Base-by-base conservation (phyloP, 2,113 vertebrate genomes). In the human region DNA sequence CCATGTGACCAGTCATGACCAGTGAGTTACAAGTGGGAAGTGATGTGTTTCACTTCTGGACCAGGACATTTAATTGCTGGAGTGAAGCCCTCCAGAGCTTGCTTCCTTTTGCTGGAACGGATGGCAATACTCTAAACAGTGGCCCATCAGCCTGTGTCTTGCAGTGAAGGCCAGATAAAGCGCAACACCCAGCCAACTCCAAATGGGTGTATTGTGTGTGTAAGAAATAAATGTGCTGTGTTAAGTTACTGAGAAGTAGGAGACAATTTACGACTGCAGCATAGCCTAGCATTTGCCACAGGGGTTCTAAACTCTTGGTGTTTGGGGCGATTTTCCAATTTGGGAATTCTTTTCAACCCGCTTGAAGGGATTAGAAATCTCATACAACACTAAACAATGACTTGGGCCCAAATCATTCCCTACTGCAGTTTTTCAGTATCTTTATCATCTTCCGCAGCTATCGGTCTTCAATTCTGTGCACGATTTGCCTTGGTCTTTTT, bases 241-340 rank as follows among this genome's bases (percentile, higher is more conserved):
- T 45, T 66, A 94, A 89, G 27, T 91, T 38, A 57, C 82, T 89
- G 79, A 85, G 32, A 93, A 90, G 81, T 90, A 32, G 55, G 40
- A 45, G 89, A 48, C 43, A 20, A 72, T 70, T 76, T 72, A 64
- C 72, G 81, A 52, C 27, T 38, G 79, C 52, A 55, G 38, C n/a
- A 30, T 35, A 64, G 66, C 75, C 68, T 94, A 55, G 45, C 50
- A n/a, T 30, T 84, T 8, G 5, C 38, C 35, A 48, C 68, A 89
- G 89, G 57, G 50, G 25, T 90, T 88, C 57, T 88, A 93, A 64
- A 38, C 25, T 91, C 55, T 81, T 43, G 12, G 64, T 78, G 84
- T 89, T 89, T 61, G 14, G 52, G 45, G 32, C 55, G 52, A 64
- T 84, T 96, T 95, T 93, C 52, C 73, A 80, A 59, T 79, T 79